These are phyloP conservation scores for Gibbula magus DNA, from an alignment of 2,888 invertebrate species.

Conservation along the genomic window DNA sequence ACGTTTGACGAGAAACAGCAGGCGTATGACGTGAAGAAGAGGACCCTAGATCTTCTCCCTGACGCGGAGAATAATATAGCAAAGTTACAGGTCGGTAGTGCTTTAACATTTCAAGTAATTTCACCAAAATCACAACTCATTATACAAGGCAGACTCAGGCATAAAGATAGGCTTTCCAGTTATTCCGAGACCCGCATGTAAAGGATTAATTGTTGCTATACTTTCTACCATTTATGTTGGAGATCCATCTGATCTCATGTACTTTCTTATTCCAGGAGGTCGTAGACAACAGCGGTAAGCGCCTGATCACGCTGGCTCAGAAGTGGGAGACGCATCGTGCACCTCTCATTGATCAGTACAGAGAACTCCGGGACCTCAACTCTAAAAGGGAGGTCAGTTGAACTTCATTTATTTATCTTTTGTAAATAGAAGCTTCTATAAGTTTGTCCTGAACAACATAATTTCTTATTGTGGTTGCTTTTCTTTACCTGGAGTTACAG, in stretches of 20 bases:
- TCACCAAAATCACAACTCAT: too few relatives aligned
- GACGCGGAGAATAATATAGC: slow-evolving; percentile 78
- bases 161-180: too few relatives aligned
- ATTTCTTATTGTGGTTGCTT: too few relatives aligned
- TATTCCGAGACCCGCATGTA: not conserved
- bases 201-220: too few relatives aligned
- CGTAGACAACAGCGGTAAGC: slow-evolving; percentile 80
- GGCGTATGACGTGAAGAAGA: slow-evolving; percentile 73
- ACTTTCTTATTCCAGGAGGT: slow-evolving; percentile 73
- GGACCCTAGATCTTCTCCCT: slow-evolving; percentile 81
- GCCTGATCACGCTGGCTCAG: slow-evolving; percentile 80
- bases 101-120: too few relatives aligned
- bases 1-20: slow-evolving; percentile 68
- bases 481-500: too few relatives aligned
- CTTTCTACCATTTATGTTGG: not conserved
- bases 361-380: slow-evolving; percentile 72
- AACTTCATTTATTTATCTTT: too few relatives aligned
- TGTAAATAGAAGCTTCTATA: too few relatives aligned
- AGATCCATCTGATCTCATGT: not conserved
- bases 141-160: too few relatives aligned
- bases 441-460: too few relatives aligned
- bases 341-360: slow-evolving; percentile 81
- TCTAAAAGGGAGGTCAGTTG: slow-evolving; percentile 67
- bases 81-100: slow-evolving; percentile 68
- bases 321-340: slow-evolving; percentile 85